Evolutionary conservation across 2,113 vertebrate species (phyloP), one percentile per base, ranked within the genome.

Genomic region (Heterotis niloticus): DNA sequence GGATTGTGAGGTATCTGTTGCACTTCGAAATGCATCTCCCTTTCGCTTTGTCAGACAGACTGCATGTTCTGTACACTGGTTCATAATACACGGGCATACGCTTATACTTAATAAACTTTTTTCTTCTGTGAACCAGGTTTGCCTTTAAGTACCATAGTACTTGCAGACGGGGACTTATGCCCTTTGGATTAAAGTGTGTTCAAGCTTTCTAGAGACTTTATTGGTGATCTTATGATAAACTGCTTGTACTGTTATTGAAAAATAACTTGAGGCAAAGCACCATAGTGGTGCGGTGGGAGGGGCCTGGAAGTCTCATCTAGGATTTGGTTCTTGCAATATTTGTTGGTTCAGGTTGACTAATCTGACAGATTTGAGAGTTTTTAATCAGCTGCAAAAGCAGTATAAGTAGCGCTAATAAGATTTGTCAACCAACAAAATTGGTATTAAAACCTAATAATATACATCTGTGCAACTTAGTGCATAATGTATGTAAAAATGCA

Each of bases 261-360:
- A 72, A 57, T 51, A 74, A 59, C 71, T 57, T 16, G 17, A 75
- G 26, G 67, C 62, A 64, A 62, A 56, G n/a, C 56, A 0, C 57
- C 26, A n/a, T 62, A 2, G 28, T 60, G 16, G 59, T 57, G 20
- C 16, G 57, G n/a, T n/a, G n/a, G n/a, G n/a, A n/a, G n/a, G n/a
- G n/a, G n/a, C n/a, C n/a, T n/a, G n/a, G n/a, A n/a, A 24, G 28
- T 34, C 23, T 75, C 54, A 24, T 44, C 59, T 34, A 28, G 74
- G 60, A 62, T 62, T 75, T 60, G 62, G 20, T 64, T 28, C 24
- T 18, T 75, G 74, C 62, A 56, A 62, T 75, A 64, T 75, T 64
- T 64, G 17, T 62, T 62, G 17, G 26, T 75, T 34, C 34, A 24
- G 73, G 11, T 18, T 18, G 24, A 13, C 56, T 75, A 64, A 75